These are phyloP conservation scores for Tineola bisselliella DNA, from an alignment of 2,888 invertebrate species.

Conservation along the genomic window DNA sequence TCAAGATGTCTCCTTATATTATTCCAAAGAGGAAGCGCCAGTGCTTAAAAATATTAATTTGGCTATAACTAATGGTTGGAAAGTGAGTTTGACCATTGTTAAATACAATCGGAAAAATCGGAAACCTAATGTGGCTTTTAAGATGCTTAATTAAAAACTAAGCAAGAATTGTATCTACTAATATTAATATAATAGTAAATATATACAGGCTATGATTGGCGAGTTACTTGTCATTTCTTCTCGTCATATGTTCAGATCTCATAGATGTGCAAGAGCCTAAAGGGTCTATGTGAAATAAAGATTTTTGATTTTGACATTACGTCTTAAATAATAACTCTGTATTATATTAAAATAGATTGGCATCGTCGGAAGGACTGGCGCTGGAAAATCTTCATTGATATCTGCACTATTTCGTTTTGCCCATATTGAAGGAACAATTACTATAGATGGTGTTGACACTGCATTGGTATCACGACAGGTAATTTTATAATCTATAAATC, in stretches of 20 bases:
- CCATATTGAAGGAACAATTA: slow-evolving; percentile 68
- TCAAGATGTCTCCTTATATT: slow-evolving; percentile 69
- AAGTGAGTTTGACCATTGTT: slow-evolving; percentile 29
- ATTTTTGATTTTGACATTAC: no score
- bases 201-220: no score
- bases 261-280: no score
- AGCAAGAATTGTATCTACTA: no score
- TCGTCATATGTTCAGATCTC: no score
- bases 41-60: slow-evolving; percentile 67
- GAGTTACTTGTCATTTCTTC: no score
- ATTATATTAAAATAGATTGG: slow-evolving; percentile 56
- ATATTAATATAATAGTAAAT: no score
- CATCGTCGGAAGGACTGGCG: slow-evolving; percentile 79
- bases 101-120: no score
- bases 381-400: slow-evolving; percentile 77
- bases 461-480: slow-evolving; percentile 66
- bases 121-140: no score
- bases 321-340: not conserved
- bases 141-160: no score
- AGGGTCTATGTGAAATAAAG: no score
- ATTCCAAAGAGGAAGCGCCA: slow-evolving; percentile 68
- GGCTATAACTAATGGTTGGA: slow-evolving; percentile 50
- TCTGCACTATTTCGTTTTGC: slow-evolving; percentile 76
- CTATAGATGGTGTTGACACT: slow-evolving; percentile 72
- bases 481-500: slow-evolving; percentile 14